Evolutionary conservation across 2,888 invertebrate species (phyloP).

Genomic region (Urechis unicinctus): DNA sequence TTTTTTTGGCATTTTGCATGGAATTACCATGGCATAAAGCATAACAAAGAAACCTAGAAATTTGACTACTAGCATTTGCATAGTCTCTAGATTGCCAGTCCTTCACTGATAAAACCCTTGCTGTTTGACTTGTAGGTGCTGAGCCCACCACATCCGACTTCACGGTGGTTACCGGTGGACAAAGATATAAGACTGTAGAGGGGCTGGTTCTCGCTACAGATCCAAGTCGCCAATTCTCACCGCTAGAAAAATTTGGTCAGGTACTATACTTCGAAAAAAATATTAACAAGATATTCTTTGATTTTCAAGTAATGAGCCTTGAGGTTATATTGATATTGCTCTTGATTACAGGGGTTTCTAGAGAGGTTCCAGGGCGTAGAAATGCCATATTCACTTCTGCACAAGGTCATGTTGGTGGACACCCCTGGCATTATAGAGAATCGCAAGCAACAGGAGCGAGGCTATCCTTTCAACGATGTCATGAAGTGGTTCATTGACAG

Average conservation of each 20-base stretch:
- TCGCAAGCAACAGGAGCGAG: conserved; percentile 83
- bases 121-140: too few relatives aligned
- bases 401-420: conserved; percentile 79
- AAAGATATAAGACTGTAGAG: conserved; percentile 76
- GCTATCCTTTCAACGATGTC: conserved; percentile 91
- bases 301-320: background rate
- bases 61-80: too few relatives aligned
- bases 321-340: background rate
- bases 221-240: conserved; percentile 73
- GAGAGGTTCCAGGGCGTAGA: conserved; percentile 28
- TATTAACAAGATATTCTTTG: background rate
- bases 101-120: too few relatives aligned
- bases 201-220: conserved; percentile 92
- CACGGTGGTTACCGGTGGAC: conserved; percentile 73
- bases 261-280: conserved; percentile 52
- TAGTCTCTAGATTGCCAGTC: too few relatives aligned
- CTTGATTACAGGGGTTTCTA: conserved; percentile 57
- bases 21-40: too few relatives aligned
- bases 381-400: conserved; percentile 22
- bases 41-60: too few relatives aligned
- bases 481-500: conserved; percentile 96
- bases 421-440: conserved; percentile 87
- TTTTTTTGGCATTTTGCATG: too few relatives aligned
- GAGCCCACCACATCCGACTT: conserved; percentile 61
- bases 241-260: conserved; percentile 90